Conservation (phyloP, 2,113 vertebrate genomes). For the Acrocephalus kingi region DNA sequence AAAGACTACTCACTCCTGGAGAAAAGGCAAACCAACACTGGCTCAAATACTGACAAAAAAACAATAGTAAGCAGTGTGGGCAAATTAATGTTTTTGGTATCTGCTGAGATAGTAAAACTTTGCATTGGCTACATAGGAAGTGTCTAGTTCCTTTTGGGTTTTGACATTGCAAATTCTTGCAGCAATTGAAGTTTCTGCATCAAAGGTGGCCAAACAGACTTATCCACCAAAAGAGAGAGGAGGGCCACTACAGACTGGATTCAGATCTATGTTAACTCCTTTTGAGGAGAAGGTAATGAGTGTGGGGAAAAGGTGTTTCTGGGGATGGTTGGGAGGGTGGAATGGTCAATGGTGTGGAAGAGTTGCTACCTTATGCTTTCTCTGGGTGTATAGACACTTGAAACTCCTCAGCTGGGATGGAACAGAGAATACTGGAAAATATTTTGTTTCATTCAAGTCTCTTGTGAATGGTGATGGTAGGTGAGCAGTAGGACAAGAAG, state of each 20-base stretch:
- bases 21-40: constrained; percentile 35
- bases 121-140: background rate
- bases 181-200: background rate
- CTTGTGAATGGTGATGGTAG: background rate
- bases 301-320: background rate
- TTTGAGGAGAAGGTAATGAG: background rate
- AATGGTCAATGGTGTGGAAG: background rate
- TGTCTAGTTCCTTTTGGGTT: background rate
- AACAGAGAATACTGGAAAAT: background rate
- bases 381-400: background rate
- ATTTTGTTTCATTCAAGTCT: background rate
- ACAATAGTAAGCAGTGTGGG: background rate
- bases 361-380: background rate
- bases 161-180: background rate
- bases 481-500: background rate
- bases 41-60: constrained; percentile 55
- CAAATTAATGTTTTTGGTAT: constrained; percentile 27
- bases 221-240: background rate
- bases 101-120: constrained; percentile 28
- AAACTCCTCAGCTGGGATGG: background rate
- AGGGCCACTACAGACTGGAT: background rate
- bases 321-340: background rate
- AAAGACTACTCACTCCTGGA: constrained; percentile 25
- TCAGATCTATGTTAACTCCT: background rate
- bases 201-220: background rate